phyloP scores from a whole-genome alignment of 2,888 invertebrate species.

The Yponomeuta malinellus region DNA sequence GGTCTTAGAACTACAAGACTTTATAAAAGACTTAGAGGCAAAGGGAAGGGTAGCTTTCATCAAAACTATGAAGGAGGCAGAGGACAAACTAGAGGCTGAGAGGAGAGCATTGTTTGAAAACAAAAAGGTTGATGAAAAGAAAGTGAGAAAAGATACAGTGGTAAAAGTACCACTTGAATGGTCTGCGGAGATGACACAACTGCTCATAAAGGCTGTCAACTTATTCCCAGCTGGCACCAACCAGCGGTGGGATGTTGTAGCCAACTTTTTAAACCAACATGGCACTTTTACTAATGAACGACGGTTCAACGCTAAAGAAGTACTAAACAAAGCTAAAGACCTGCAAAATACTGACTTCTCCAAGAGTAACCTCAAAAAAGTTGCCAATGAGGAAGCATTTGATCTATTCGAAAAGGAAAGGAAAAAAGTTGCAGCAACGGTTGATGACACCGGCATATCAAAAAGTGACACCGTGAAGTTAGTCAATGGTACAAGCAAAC shows the following conservation, averaged over 20 bases:
- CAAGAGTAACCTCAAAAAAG: conserved; percentile 88
- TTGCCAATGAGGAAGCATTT: conserved; percentile 93
- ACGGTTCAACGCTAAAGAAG: conserved; percentile 90
- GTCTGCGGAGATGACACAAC: conserved; percentile 89
- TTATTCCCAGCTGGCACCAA: conserved; percentile 97
- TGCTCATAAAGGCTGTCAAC: conserved; percentile 97
- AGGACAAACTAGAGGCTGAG: conserved; percentile 86
- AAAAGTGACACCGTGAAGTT: conserved; percentile 69
- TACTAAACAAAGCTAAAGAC: conserved; percentile 96
- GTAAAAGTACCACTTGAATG: conserved; percentile 79
- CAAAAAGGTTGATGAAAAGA: conserved; percentile 61
- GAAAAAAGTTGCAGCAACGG: conserved; percentile 73
- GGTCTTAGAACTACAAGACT: conserved; percentile 82
- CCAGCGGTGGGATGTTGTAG: conserved; percentile 95
- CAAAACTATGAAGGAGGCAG: conserved; percentile 80
- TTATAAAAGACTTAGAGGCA: conserved; percentile 81
- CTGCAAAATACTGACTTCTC: conserved; percentile 92
- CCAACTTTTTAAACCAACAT: conserved; percentile 96
- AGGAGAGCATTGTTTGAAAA: conserved; percentile 77
- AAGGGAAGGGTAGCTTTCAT: conserved; percentile 81
- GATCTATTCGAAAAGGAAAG: conserved; percentile 93
- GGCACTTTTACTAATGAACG: conserved; percentile 75
- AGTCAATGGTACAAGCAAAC: conserved; percentile 52
- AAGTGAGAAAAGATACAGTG: conserved; percentile 57
- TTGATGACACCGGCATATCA: conserved; percentile 84